Evolutionary conservation across 2,888 invertebrate species (phyloP).

Genomic region (Ormyrus labotus): DNA sequence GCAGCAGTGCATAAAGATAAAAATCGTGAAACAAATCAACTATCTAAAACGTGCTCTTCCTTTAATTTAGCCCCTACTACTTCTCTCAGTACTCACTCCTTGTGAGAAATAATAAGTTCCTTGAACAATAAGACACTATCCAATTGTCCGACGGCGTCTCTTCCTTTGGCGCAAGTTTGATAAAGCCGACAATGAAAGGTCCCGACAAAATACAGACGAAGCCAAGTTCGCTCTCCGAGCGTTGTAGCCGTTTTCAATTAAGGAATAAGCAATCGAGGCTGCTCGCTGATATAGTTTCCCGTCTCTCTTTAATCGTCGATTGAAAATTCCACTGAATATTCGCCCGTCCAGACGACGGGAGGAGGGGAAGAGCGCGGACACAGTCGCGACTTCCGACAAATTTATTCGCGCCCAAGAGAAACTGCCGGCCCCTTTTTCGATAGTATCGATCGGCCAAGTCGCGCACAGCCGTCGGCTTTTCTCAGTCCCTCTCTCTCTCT

Average conservation of each 20-base stretch:
- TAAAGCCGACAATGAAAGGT: neutral
- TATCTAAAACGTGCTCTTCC: too few species aligned
- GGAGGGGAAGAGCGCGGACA: conserved; percentile 61
- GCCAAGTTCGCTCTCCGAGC: neutral
- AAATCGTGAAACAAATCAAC: too few species aligned
- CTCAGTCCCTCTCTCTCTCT: conserved; percentile 28
- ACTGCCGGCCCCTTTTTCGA: conserved; percentile 53
- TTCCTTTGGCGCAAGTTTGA: neutral
- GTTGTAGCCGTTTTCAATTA: conserved; percentile 44
- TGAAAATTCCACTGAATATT: conserved; percentile 56
- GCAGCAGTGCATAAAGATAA: too few species aligned
- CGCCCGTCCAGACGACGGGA: conserved; percentile 9
- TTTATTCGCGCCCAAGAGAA: conserved; percentile 66
- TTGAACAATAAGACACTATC: conserved; percentile 21
- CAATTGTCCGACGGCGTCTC: neutral
- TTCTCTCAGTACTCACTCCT: neutral
- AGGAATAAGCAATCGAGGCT: conserved; percentile 33
- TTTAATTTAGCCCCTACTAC: neutral
- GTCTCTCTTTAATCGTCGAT: conserved; percentile 40
- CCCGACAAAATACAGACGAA: neutral
- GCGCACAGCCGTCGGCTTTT: conserved; percentile 43
- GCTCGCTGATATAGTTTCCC: conserved; percentile 26
- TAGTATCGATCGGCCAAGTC: conserved; percentile 67
- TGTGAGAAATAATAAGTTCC: conserved; percentile 21
- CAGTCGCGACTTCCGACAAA: conserved; percentile 69